A percentile compares a stretch with the other conserved stretches of the same genome.
Evolutionary conservation across 2,113 vertebrate genomes (phyloP).

Genomic region (Poeciliopsis retropinna): DNA sequence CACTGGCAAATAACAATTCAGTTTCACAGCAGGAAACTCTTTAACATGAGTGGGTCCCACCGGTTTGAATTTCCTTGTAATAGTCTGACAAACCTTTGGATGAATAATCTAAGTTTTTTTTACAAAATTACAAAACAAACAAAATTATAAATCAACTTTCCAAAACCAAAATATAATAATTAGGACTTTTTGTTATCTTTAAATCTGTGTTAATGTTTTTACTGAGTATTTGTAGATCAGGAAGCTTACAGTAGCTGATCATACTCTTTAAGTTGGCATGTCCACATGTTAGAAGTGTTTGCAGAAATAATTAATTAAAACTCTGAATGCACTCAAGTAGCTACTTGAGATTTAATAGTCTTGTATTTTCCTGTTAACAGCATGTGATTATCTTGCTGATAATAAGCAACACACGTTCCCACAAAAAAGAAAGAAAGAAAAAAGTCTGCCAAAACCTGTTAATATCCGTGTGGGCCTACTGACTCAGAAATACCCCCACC

Average conservation of each 20-base stretch:
- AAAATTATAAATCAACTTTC: neutral
- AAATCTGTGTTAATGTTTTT: neutral
- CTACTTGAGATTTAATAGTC: slow-evolving; percentile 9
- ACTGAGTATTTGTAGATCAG: neutral
- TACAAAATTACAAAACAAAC: too few species aligned
- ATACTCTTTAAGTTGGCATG: neutral
- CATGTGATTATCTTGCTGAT: slow-evolving; percentile 49
- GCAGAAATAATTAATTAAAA: too few species aligned
- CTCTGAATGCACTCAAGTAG: too few species aligned
- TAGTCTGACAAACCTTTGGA: too few species aligned
- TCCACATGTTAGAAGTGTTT: neutral
- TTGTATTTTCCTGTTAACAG: slow-evolving; percentile 36
- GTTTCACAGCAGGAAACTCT: neutral
- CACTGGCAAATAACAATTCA: slow-evolving; percentile 9
- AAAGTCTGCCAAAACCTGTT: slow-evolving; percentile 45
- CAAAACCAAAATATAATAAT: neutral
- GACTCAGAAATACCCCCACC: slow-evolving; percentile 51
- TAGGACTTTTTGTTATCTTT: neutral
- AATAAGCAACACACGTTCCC: slow-evolving; percentile 37
- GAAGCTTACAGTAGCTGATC: neutral
- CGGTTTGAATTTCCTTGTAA: neutral
- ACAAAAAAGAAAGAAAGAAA: slow-evolving; percentile 12
- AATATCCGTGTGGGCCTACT: slow-evolving; percentile 50
- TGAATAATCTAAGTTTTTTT: too few species aligned
- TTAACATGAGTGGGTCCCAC: neutral